These are phyloP conservation scores for human (Homo sapiens) DNA, from an alignment of 2,113 vertebrate genomes.

Conservation along the genomic window DNA sequence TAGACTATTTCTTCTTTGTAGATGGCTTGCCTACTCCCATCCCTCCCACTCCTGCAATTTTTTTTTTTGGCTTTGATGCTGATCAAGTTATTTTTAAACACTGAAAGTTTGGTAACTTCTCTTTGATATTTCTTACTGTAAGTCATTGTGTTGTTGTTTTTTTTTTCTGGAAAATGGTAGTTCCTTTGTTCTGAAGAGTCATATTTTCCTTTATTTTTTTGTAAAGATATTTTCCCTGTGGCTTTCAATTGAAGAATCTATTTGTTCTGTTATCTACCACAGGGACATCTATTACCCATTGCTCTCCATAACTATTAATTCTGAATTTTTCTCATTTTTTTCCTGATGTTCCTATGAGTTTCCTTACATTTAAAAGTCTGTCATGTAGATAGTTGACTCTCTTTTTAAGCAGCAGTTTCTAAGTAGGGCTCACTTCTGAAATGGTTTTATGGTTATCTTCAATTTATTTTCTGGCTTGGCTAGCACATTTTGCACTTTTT, in stretches of 20 bases:
- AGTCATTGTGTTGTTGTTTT: background rate
- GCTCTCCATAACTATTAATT: background rate
- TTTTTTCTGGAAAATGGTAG: background rate
- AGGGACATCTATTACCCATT: background rate
- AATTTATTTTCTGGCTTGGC: background rate
- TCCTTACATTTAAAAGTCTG: conserved; percentile 10
- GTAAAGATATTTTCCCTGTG: background rate
- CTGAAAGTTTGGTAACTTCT: background rate
- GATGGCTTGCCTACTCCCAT: background rate
- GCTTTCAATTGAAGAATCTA: background rate
- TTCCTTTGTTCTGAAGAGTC: background rate
- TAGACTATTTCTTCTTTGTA: background rate
- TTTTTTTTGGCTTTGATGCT: background rate
- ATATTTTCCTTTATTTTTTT: background rate
- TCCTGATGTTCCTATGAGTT: background rate
- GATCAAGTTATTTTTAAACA: conserved; percentile 15
- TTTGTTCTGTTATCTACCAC: background rate
- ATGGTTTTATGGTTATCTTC: background rate
- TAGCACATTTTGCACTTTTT: background rate
- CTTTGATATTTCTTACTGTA: background rate
- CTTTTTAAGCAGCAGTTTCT: background rate
- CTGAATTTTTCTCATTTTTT: background rate
- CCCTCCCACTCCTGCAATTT: background rate
- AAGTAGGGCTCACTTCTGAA: background rate
- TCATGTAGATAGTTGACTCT: background rate